Percentiles rank a stretch among this genome's conserved stretches.
Evolutionary conservation across 2,888 invertebrate species (phyloP).

Genomic region (Geotrupes spiniger): DNA sequence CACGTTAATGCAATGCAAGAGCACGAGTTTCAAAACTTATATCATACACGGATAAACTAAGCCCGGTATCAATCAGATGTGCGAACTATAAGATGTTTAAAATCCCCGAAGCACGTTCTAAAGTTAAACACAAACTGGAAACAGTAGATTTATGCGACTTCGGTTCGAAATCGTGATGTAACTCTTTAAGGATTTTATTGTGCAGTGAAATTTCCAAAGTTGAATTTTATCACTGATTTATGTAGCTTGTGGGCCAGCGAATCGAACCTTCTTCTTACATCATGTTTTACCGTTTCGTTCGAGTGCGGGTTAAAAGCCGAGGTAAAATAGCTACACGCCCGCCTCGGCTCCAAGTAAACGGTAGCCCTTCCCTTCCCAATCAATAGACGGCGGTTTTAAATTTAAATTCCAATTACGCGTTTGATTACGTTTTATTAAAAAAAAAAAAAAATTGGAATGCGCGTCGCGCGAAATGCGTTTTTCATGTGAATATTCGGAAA

Average conservation of each 20-base stretch:
- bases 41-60: conserved; percentile 3
- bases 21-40: too few species aligned
- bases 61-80: conserved; percentile 27
- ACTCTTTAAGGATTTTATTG: conserved; percentile 30
- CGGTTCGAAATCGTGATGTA: conserved; percentile 29
- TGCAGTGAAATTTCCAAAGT: conserved; percentile 15
- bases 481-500: too few species aligned
- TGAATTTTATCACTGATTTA: conserved; percentile 20
- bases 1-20: too few species aligned
- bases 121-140: conserved; percentile 36
- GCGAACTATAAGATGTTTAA: conserved; percentile 24
- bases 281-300: background rate
- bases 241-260: background rate
- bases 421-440: too few species aligned
- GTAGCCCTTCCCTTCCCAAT: too few species aligned
- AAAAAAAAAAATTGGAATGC: too few species aligned
- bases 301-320: too few species aligned
- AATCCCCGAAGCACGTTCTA: conserved; percentile 32
- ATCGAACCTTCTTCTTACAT: background rate
- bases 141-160: conserved; percentile 33
- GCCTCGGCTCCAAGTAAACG: too few species aligned
- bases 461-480: too few species aligned
- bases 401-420: too few species aligned
- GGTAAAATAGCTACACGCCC: too few species aligned
- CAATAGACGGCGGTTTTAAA: too few species aligned